Evolutionary conservation across 2,888 invertebrate species (phyloP), one percentile per base, ranked within the genome.

Genomic region (Caradrina clavipalpis): DNA sequence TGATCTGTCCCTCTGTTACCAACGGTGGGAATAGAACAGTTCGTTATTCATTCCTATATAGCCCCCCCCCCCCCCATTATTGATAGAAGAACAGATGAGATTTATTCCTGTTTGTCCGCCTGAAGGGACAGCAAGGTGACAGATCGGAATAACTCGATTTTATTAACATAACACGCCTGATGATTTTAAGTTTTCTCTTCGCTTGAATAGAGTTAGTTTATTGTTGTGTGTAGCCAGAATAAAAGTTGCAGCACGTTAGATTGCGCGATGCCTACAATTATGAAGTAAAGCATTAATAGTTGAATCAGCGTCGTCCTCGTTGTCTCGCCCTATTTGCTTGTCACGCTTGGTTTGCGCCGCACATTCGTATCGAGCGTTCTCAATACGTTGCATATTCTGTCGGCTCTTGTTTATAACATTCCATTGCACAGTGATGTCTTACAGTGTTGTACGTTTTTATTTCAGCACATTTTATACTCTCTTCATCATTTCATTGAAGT

Each of bases 271-370:
- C 58, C 17, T 45, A 69, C 66, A 68, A 76, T 76, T 80, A 81
- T 78, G 49, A 78, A 85, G 82, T 85, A 84, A 86, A 87, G 86
- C 89, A 90, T 90, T 90, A 89, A 87, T 87, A 87, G 86, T 91
- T 88, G 88, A 87, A 86, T 87, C 82, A 78, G 84, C 83, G 84
- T 79, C 80, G 91, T 83, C 73, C 89, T 84, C 80, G 89, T 91
- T 91, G 90, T 86, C 83, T 83, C 92, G 92, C 89, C 86, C 94
- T 91, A 91, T 93, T 93, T 93, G 93, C 90, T 92, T 90, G 87
- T 83, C 89, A 92, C 92, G 93, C 92, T 91, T 91, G 86, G 89
- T 82, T 85, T 81, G 86, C 84, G 78, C 78, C 73, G 82, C 86
- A 84, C 89, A 87, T 85, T 80, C 74, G 81, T 82, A 81, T 86